Percentiles rank a stretch among this genome's conserved stretches.
Evolutionary conservation across 2,888 invertebrate genomes (phyloP).

Genomic region (Hypomecis atomaria): DNA sequence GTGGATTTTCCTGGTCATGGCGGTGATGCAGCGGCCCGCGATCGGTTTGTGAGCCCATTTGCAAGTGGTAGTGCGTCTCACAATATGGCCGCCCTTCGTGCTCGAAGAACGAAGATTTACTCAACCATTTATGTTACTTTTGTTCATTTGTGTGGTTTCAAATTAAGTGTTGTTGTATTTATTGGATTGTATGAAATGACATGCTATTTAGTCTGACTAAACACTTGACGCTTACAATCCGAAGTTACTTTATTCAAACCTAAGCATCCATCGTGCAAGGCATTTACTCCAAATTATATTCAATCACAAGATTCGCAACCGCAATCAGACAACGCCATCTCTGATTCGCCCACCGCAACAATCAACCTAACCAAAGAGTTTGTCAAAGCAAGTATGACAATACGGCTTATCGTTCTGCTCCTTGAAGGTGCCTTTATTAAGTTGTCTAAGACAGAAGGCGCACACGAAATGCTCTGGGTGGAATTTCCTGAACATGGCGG

Average conservation of each 20-base stretch:
- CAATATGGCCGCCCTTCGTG: conserved; percentile 99
- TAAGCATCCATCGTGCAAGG: too few relatives aligned
- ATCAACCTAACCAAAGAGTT: conserved; percentile 92
- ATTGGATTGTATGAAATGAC: too few relatives aligned
- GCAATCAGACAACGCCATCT: conserved; percentile 12
- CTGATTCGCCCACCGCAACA: too few relatives aligned
- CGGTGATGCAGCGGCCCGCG: conserved; percentile 98
- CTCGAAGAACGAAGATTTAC: conserved; percentile 93
- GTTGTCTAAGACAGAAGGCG: conserved; percentile 98
- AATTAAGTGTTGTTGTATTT: too few relatives aligned
- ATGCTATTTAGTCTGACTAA: too few relatives aligned
- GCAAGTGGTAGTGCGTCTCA: conserved; percentile 99
- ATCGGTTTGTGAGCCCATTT: conserved; percentile 99
- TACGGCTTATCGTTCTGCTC: conserved; percentile 99
- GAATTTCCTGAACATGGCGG: conserved; percentile 99
- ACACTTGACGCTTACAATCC: too few relatives aligned
- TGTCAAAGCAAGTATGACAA: conserved; percentile 98
- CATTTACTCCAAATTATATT: too few relatives aligned
- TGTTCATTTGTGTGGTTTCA: too few relatives aligned
- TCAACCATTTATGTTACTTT: too few relatives aligned
- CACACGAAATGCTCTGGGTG: conserved; percentile 99
- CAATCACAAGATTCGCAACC: too few relatives aligned
- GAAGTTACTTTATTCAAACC: too few relatives aligned
- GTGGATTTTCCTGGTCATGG: conserved; percentile 99
- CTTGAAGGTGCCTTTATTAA: conserved; percentile 99